phyloP scores from a whole-genome alignment of 2,888 invertebrate species.

The Piscicola geometra region DNA sequence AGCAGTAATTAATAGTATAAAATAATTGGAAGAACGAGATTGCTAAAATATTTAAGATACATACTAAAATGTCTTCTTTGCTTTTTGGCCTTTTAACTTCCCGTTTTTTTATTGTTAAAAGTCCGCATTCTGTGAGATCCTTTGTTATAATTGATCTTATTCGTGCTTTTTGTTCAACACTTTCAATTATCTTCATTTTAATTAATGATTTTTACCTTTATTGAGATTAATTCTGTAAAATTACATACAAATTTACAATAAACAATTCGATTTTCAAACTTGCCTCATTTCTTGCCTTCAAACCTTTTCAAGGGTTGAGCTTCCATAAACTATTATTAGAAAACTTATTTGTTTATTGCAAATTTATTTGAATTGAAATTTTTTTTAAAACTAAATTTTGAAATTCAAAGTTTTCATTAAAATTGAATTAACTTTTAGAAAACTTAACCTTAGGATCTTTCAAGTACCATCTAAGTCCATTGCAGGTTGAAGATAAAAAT shows the following conservation, averaged over 20 bases:
- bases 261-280: constrained; percentile 11
- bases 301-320: no score
- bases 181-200: constrained; percentile 13
- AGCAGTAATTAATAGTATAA: no score
- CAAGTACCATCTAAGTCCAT: neutral
- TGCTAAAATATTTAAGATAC: neutral
- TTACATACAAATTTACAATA: neutral
- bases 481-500: neutral
- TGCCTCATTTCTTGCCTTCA: neutral
- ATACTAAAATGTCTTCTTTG: constrained; percentile 31
- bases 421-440: neutral
- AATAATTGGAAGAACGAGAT: no score
- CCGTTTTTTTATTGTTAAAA: neutral
- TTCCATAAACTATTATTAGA: no score
- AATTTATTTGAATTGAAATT: no score
- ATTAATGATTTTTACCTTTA: neutral
- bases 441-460: neutral
- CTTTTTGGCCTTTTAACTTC: constrained; percentile 23
- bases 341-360: no score
- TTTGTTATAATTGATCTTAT: constrained; percentile 7
- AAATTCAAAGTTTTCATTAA: neutral
- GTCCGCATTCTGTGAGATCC: constrained; percentile 1
- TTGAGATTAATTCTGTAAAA: neutral
- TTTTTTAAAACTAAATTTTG: neutral
- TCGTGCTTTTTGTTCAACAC: constrained; percentile 9